These are phyloP conservation scores for Pongo pygmaeus DNA, from an alignment of 2,113 vertebrate genomes.

Conservation along the genomic window DNA sequence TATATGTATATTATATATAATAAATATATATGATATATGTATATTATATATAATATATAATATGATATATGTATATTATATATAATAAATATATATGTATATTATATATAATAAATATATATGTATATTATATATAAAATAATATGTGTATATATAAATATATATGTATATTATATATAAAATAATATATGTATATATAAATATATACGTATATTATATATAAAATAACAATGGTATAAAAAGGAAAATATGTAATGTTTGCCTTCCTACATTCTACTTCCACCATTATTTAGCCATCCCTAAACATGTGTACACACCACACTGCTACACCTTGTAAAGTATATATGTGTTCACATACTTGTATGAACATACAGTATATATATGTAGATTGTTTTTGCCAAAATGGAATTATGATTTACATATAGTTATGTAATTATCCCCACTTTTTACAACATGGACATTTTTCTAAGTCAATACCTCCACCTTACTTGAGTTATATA, in stretches of 20 bases:
- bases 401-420: background rate
- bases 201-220: too few relatives aligned
- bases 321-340: background rate
- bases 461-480: constrained; percentile 17
- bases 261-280: background rate
- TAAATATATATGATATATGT: too few relatives aligned
- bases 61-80: too few relatives aligned
- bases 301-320: background rate
- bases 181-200: too few relatives aligned
- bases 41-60: too few relatives aligned
- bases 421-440: background rate
- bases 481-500: background rate
- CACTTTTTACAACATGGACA: background rate
- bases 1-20: too few relatives aligned
- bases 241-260: background rate
- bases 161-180: background rate
- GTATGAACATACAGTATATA: background rate
- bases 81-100: too few relatives aligned
- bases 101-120: too few relatives aligned
- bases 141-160: too few relatives aligned
- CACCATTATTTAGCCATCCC: background rate
- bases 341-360: background rate
- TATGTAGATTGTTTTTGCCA: background rate
- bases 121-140: too few relatives aligned
- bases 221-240: background rate